Base-by-base conservation (phyloP, 2,888 invertebrate genomes). In the Ypsolopha scabrella region DNA sequence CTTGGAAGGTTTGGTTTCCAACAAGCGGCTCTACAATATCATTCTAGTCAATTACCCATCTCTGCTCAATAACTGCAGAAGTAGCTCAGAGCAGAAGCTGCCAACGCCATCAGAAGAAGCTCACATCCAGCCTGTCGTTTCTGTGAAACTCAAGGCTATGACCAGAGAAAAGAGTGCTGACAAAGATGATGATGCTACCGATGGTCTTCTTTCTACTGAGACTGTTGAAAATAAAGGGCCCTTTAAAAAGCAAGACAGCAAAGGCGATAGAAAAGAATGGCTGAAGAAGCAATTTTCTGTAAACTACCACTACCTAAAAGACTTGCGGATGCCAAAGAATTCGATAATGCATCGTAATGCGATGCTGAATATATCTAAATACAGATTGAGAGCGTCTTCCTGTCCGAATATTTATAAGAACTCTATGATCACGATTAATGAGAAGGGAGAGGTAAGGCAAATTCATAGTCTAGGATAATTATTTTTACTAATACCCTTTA, bases 381-480 rank as follows among this genome's bases (percentile, higher is more conserved):
- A 96, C 73, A 89, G 92, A 51, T 77, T 96, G 54, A 89, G 93
- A 56, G 95, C 96, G 1, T 95, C 94, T 2, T 96, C 96, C 45
- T 97, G 97, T 72, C 97, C 97, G 0, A 93, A 97, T 76, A 95
- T 97, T 63, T 95, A 92, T 68, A 90, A 93, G 61, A 94, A 94
- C 69, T 95, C 94, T n/a, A 94, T 95, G 93, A 93, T 93, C 48
- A 93, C 94, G 3, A 89, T 95, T 50, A 90, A 92, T 48, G 91
- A 92, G 59, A 92, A 93, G 64, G 90, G 90, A 64, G 93, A 94
- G 88, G 94, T 94, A 75, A 80, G 75, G 49, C 50, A 33, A 49
- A 9, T 7, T 11, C 41, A 41, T 11, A 11, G 7, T 9, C 48
- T 7, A 13, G 24, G 7, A 10, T 11, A 43, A 24, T 41, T 10